phyloP scores from a whole-genome alignment of 2,113 vertebrate genomes.

The Himantopus leucocephalus region DNA sequence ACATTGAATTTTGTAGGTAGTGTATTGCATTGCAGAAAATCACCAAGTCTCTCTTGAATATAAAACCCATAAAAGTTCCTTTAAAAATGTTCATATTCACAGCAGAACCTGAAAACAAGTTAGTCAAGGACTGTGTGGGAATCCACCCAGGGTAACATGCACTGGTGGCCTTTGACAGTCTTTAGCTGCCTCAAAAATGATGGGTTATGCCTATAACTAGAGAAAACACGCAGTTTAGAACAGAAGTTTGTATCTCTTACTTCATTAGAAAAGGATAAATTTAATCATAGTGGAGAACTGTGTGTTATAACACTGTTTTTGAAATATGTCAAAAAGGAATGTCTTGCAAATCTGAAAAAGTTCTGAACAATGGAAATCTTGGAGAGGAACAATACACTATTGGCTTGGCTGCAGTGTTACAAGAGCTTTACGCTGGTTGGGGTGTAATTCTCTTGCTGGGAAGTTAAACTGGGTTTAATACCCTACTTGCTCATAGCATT shows the following conservation, averaged over 20 bases:
- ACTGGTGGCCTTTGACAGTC: background rate
- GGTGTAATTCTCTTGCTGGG: background rate
- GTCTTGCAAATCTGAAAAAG: background rate
- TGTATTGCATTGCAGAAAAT: background rate
- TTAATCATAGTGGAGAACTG: background rate
- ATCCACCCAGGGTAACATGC: rapidly evolving
- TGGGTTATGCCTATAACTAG: background rate
- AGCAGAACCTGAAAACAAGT: background rate
- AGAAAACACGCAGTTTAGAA: background rate
- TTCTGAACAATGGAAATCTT: background rate
- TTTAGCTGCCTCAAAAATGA: background rate
- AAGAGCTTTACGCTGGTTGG: background rate
- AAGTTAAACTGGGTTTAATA: background rate
- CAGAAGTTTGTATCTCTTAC: background rate
- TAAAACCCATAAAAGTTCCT: background rate
- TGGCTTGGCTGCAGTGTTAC: background rate
- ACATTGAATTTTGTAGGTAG: background rate
- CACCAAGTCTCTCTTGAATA: background rate
- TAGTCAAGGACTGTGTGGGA: background rate
- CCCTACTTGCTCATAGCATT: background rate
- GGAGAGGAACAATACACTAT: background rate
- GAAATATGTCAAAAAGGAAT: background rate
- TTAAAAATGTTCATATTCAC: background rate
- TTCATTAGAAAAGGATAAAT: background rate
- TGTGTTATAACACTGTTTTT: background rate